Evolutionary conservation across 2,113 vertebrate species (phyloP), one percentile per base, ranked within the genome.

Genomic region (Hippocampus abdominalis): DNA sequence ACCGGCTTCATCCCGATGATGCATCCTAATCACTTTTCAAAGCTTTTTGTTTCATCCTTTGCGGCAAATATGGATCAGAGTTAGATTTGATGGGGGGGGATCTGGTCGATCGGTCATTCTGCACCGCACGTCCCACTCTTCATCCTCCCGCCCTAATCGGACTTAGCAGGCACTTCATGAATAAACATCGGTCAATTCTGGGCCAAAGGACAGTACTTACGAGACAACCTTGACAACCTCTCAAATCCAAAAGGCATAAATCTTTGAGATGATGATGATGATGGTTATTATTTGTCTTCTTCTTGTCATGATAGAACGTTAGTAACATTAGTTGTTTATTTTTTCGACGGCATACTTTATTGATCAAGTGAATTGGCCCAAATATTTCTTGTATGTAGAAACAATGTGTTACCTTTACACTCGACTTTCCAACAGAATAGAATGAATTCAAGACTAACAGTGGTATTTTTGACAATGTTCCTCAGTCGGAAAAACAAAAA

Each of bases 201-300:
- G 66, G 4, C 6, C 15, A 84, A 79, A 71, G 73, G 78, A 36
- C 66, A 42, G 62, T 10, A 53, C 64, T 86, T 81, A 68, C 74
- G 81, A 84, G 82, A 86, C 81, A 79, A 81, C 82, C 81, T 80
- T 83, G 81, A 84, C 86, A 59, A 75, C 40, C 44, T 64, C 70
- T 59, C 51, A 72, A 71, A 66, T 68, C 21, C 79, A 68, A 67
- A 65, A 44, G 75, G 29, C 29, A 32, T 32, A 32, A 32, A 32
- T 32, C 29, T 4, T 32, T 32, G 4, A 32, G 29, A 29, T 75
- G 60, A 75, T 72, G 81, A 79, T 75, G 84, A 82, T 77, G 72
- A 32, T 32, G 4, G 4, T 32, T 32, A 32, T 32, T 5, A 32
- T 32, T 5, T 32, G 29, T 32, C 29, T 32, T 32, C 29, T 32